Conservation (phyloP, 2,888 invertebrate species). For the Lampropteryx suffumata region DNA sequence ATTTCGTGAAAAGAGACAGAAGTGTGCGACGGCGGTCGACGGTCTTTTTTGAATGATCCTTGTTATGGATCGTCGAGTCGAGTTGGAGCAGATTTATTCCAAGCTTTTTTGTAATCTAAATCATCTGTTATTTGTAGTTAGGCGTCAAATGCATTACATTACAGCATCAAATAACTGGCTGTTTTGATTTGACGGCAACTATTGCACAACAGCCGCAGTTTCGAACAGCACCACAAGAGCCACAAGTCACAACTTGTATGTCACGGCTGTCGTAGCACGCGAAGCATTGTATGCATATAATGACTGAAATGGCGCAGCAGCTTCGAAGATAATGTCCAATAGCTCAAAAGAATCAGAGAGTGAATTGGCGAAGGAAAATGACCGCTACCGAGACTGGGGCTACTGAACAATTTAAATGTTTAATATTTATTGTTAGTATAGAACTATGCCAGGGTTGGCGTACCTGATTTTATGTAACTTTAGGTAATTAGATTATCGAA, state of each 20-base stretch:
- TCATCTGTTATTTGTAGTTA: too few species aligned
- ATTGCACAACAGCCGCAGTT: too few species aligned
- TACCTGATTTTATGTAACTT: conserved; percentile 27
- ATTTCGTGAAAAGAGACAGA: too few species aligned
- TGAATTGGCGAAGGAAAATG: conserved; percentile 23
- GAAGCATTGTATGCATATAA: conserved; percentile 25
- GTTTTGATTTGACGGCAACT: conserved; percentile 15
- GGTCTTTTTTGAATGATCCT: too few species aligned
- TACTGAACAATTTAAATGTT: conserved; percentile 9
- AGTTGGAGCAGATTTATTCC: too few species aligned
- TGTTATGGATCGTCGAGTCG: too few species aligned
- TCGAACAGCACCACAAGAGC: too few species aligned
- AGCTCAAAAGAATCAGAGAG: conserved; percentile 13
- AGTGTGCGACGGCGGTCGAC: too few species aligned
- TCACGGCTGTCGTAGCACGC: conserved; percentile 33
- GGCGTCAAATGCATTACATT: neutral
- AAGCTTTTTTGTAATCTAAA: too few species aligned
- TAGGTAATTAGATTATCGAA: too few species aligned
- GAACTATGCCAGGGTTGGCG: conserved; percentile 39
- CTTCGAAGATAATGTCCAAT: conserved; percentile 6
- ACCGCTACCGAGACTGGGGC: conserved; percentile 17
- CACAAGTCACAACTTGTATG: conserved; percentile 21
- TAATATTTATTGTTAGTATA: conserved; percentile 33
- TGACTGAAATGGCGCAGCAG: conserved; percentile 24
- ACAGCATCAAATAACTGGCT: conserved; percentile 15